Evolutionary conservation across 2,888 invertebrate genomes (phyloP), one percentile per base, ranked within the genome.

Genomic region (Andrena minutula): DNA sequence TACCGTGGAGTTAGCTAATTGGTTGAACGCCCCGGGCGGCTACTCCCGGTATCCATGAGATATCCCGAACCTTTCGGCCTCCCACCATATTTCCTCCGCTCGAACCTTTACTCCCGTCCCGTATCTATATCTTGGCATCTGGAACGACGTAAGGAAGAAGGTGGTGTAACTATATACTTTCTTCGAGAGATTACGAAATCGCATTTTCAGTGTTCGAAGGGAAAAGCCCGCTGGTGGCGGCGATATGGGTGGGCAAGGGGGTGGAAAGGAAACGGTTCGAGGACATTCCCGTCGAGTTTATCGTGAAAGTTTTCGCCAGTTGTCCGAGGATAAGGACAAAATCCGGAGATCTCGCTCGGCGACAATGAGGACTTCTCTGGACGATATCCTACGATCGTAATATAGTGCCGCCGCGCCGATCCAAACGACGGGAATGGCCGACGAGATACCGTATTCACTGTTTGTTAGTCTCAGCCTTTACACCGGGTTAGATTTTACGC

Each of bases 1-100:
- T 89, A 89, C 91, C 89, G 87, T 88, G 83, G 91, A 92, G 92
- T 92, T 92, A 91, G 90, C 91, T 92, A 92, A 92, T 92, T 92
- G 92, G 92, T 92, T 92, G 90, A 91, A 91, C 90, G 91, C 92
- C 91, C 85, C 89, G 78, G 91, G 92, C 92, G 84, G 86, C 86
- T 85, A 88, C 88, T 90, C 86, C 77, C 81, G 82, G 88, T 89
- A 89, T 89, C 89, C 86, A 80, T 85, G 86, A 90, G 89, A 91
- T 91, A 89, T 81, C 79, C 83, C 32, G 32, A 73, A 78, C 75
- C 76, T 80, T 71, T 81, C 74, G 68, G 61, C 73, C 71, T 10
- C 68, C 68, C 41, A 28, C 70, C 79, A 69, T 86, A 80, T 76
- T 79, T 85, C 70, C 81, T 71, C 60, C 73, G 70, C 64, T 70